Conservation (phyloP, 2,888 invertebrate species). For the Xestoiulus laeticollis region DNA sequence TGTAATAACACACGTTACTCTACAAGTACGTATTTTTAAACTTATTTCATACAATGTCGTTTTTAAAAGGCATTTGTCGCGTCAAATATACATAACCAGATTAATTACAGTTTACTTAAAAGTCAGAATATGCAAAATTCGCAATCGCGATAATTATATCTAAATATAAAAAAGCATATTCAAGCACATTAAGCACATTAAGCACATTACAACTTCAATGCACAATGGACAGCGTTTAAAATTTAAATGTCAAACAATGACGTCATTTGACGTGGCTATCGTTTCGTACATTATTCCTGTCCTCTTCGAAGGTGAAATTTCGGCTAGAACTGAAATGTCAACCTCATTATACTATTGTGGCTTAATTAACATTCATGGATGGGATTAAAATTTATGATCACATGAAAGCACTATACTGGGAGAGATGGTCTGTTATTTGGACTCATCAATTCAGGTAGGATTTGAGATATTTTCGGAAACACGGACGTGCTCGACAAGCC, state of each 20-base stretch:
- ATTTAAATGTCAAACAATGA: background rate
- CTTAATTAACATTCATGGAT: conserved; percentile 4
- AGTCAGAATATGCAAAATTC: no score
- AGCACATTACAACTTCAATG: no score
- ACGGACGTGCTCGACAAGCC: background rate
- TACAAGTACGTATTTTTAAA: no score
- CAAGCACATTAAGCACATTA: no score
- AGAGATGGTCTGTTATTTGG: background rate
- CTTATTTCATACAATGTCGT: no score
- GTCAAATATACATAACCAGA: no score
- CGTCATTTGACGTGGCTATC: background rate
- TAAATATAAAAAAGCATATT: no score
- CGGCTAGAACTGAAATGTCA: background rate
- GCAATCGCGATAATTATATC: no score
- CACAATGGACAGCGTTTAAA: background rate
- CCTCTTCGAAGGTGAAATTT: background rate
- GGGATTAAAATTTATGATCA: conserved; percentile 27
- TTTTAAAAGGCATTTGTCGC: no score
- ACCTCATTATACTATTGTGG: conserved; percentile 5
- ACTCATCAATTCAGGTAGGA: conserved; percentile 20
- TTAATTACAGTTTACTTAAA: no score
- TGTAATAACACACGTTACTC: no score
- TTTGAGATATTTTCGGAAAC: conserved; percentile 16
- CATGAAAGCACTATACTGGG: conserved; percentile 39
- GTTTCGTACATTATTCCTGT: background rate